Evolutionary conservation across 2,888 invertebrate genomes (phyloP), one percentile per base, ranked within the genome.

Genomic region (Agriopis leucophaearia): DNA sequence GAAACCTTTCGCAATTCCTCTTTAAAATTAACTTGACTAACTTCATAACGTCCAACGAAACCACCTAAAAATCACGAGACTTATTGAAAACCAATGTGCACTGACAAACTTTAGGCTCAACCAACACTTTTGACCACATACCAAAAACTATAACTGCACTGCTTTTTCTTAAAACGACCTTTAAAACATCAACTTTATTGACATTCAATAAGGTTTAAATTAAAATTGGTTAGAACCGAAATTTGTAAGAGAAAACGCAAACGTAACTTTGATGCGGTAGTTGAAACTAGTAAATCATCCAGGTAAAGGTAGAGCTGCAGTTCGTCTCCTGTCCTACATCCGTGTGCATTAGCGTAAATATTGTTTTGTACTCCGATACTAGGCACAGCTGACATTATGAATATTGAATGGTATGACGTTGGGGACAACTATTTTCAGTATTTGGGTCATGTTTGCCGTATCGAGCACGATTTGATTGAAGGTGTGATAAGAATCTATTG

Each of bases 301-400:
- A 59, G 66, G 63, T 66, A 47, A 12, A 27, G 45, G 1, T 15
- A 13, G 12, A 38, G 47, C 63, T 66, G 66, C 65, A 71, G 62
- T 70, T 58, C 56, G 63, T 55, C 51, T 60, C 51, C 9, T 52
- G 55, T 51, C 64, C 50, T 62, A 59, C 56, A 66, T 45, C 45
- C 18, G 18, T 40, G 56, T 64, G 64, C 66, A 69, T 62, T 66
- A 69, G 66, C 51, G 64, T 65, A 59, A 58, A 59, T 65, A 64
- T 65, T 54, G 47, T 47, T 40, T 59, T n/a, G 45, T 27, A 48
- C 59, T 13, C 15, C 18, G 12, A 40, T n/a, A 35, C 52, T 15
- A 59, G 52, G 35, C 18, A 35, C 40, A 16, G 40, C 15, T 54
- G 58, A 52, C 48, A 64, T n/a, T 47, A 52, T 64, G 52, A 64